These are phyloP conservation scores for Holocentrus rufus DNA, from an alignment of 2,797 vertebrate species.

Conservation along the genomic window DNA sequence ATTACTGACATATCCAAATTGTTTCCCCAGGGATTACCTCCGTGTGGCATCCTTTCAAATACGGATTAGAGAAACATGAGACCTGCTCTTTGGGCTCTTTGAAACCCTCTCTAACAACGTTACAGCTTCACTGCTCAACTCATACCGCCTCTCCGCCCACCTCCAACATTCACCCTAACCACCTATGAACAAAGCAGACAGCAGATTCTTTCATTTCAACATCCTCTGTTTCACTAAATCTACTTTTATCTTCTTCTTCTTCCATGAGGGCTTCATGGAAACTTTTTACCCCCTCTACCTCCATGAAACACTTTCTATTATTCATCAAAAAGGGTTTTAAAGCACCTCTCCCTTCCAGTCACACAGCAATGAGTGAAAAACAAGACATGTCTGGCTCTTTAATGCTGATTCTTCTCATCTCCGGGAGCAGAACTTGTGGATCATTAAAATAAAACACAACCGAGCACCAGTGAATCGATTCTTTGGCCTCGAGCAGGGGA, in stretches of 20 bases:
- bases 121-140: neutral
- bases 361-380: constrained; percentile 45
- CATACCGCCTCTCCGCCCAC: constrained; percentile 18
- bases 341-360: constrained; percentile 47
- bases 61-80: constrained; percentile 56
- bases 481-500: constrained; percentile 37
- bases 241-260: neutral
- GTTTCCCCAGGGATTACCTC: constrained; percentile 52
- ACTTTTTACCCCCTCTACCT: constrained; percentile 46
- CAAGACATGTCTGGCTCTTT: constrained; percentile 47
- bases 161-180: constrained; percentile 31
- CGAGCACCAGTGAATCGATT: constrained; percentile 51
- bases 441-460: constrained; percentile 58
- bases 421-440: constrained; percentile 31
- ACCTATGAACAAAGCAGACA: constrained; percentile 47
- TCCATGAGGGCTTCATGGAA: constrained; percentile 26
- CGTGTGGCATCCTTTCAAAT: constrained; percentile 41
- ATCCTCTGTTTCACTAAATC: constrained; percentile 20
- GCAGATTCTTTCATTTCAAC: constrained; percentile 54
- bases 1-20: constrained; percentile 31
- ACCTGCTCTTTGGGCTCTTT: constrained; percentile 40
- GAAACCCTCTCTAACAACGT: constrained; percentile 30
- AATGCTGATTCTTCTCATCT: constrained; percentile 53
- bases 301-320: constrained; percentile 64
- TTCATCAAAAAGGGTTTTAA: constrained; percentile 67